Evolutionary conservation across 64 coral and sea anemone genomes (phyloP).

Genomic region (Trachythela sp.): DNA sequence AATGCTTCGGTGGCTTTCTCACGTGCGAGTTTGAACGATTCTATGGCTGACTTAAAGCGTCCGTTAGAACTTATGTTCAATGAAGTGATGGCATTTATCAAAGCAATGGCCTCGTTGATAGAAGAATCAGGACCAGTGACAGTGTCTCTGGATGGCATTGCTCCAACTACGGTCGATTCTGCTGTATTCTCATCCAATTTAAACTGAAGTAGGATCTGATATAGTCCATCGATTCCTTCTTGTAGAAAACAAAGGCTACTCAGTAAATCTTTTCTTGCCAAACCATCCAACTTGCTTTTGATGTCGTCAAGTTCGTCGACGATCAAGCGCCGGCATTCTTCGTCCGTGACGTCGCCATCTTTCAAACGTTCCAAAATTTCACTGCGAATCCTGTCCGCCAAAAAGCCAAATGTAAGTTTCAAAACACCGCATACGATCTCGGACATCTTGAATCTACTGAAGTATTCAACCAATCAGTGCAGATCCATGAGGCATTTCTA

Average conservation of each 20-base stretch:
- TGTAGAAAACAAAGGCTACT: conserved; percentile 47
- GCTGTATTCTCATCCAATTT: background rate
- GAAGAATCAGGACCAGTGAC: too few relatives aligned
- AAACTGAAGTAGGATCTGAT: background rate
- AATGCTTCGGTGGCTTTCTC: conserved; percentile 42
- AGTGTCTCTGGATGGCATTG: background rate
- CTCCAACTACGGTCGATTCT: background rate
- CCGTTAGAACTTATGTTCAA: background rate
- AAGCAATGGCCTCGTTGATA: background rate
- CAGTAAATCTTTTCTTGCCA: conserved; percentile 45
- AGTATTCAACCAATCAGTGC: background rate
- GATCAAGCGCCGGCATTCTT: conserved; percentile 43
- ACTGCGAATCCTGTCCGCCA: conserved; percentile 6
- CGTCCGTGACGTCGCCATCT: conserved; percentile 37
- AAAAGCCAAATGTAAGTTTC: background rate
- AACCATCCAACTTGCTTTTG: conserved; percentile 32
- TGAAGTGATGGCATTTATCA: background rate
- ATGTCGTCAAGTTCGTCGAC: conserved; percentile 42
- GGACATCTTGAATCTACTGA: background rate
- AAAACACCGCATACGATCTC: background rate
- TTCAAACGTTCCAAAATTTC: conserved; percentile 9
- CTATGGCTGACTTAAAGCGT: background rate
- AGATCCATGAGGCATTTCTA: too few relatives aligned
- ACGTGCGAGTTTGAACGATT: conserved; percentile 29
- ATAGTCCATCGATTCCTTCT: conserved; percentile 41